Evolutionary conservation across 2,113 vertebrate species (phyloP).

Genomic region (Rattus rattus): DNA sequence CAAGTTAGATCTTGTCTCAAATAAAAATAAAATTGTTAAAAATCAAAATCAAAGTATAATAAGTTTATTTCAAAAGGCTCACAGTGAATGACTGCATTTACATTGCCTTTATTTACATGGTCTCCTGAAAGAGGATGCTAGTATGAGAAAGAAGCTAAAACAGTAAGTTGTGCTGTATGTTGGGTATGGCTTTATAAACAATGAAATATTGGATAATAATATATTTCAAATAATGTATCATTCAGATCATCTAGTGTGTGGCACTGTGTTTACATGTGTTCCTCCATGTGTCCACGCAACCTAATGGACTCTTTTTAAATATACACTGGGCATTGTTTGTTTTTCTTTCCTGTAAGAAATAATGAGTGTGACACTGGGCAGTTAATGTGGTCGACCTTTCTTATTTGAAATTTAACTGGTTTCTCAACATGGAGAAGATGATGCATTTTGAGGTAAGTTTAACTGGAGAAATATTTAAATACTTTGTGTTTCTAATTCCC

Average conservation of each 20-base stretch:
- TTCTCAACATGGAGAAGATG: background rate
- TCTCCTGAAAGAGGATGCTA: background rate
- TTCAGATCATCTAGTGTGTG: background rate
- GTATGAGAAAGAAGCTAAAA: background rate
- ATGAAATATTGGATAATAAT: background rate
- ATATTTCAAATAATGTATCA: too few relatives aligned
- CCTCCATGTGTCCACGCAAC: too few relatives aligned
- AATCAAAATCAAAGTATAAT: too few relatives aligned
- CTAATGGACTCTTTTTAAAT: background rate
- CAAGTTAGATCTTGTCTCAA: too few relatives aligned
- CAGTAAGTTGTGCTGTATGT: background rate
- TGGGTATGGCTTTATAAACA: background rate
- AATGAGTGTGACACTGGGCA: slow-evolving; percentile 29
- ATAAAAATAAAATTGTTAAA: too few relatives aligned
- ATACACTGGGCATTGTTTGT: background rate
- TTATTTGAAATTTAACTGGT: background rate
- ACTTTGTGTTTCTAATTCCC: background rate
- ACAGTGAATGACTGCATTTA: background rate
- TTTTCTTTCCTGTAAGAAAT: background rate
- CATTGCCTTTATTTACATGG: background rate
- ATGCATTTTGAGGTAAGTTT: background rate
- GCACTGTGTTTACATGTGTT: too few relatives aligned
- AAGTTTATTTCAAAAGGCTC: background rate
- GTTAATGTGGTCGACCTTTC: background rate
- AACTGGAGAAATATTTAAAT: background rate